phyloP scores from a whole-genome alignment of 30 jellyfish, hydroid and myxozoan genomes.

The Turritopsis rubra region DNA sequence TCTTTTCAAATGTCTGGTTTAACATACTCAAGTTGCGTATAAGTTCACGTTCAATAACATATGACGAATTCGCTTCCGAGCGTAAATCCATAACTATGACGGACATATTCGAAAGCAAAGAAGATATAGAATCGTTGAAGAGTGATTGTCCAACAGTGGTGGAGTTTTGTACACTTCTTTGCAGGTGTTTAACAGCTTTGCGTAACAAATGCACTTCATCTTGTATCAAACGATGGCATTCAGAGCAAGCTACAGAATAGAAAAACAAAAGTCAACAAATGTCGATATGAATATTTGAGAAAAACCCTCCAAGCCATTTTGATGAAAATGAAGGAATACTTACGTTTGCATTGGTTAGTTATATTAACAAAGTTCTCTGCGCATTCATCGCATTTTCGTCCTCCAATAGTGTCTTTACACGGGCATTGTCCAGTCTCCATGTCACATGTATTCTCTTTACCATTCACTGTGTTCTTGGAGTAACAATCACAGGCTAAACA shows the following conservation, averaged over 20 bases:
- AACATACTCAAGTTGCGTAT: slow-evolving; percentile 7
- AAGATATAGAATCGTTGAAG: not conserved
- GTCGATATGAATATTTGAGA: too few species aligned
- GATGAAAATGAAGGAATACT: not conserved
- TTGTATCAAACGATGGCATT: slow-evolving; percentile 66
- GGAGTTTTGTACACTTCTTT: not conserved
- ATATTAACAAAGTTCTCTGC: slow-evolving; percentile 72
- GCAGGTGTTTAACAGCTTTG: slow-evolving; percentile 18
- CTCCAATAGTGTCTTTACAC: slow-evolving; percentile 53
- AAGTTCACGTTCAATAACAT: slow-evolving; percentile 1
- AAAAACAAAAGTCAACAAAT: not conserved
- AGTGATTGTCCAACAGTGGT: not conserved
- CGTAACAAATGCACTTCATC: slow-evolving; percentile 60
- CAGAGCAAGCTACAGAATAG: slow-evolving; percentile 47
- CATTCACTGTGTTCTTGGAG: slow-evolving; percentile 39
- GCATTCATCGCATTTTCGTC: slow-evolving; percentile 61
- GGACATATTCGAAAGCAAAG: slow-evolving; percentile 1
- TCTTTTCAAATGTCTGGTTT: slow-evolving; percentile 6
- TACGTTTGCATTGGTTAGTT: slow-evolving; percentile 46
- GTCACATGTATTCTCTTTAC: slow-evolving; percentile 35
- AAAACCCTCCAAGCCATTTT: too few species aligned
- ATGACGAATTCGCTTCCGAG: not conserved
- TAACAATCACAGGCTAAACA: slow-evolving; percentile 60
- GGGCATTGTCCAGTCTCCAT: slow-evolving; percentile 57
- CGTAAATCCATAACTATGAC: not conserved